These are phyloP conservation scores for Myoxocephalus aenaeus DNA, from an alignment of 2,797 vertebrate genomes.

Conservation along the genomic window DNA sequence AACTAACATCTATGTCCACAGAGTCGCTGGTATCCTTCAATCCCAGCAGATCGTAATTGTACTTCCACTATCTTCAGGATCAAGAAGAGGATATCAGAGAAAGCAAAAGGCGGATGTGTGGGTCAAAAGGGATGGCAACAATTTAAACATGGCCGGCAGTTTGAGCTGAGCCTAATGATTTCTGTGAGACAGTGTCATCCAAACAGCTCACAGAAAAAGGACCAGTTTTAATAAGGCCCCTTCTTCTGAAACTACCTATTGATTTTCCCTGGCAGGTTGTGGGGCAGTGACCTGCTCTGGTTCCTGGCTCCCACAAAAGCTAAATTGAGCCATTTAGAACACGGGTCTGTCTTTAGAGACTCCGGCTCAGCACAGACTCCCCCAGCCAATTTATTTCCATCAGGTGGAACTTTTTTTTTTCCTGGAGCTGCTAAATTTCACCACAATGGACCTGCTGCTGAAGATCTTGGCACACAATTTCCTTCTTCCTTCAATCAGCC, in stretches of 20 bases:
- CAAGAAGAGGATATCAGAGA: slow-evolving; percentile 61
- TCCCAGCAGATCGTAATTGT: slow-evolving; percentile 57
- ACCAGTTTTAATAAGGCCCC: slow-evolving; percentile 83
- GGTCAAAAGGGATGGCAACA: slow-evolving; percentile 75
- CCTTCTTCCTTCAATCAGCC: slow-evolving; percentile 48
- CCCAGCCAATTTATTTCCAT: slow-evolving; percentile 80
- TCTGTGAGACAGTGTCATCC: slow-evolving; percentile 76
- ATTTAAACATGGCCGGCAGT: slow-evolving; percentile 72
- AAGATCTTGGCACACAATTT: slow-evolving; percentile 59
- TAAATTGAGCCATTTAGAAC: slow-evolving; percentile 88
- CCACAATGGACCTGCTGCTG: slow-evolving; percentile 52
- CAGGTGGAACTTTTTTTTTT: slow-evolving; percentile 75
- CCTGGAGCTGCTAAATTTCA: slow-evolving; percentile 63
- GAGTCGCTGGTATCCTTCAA: slow-evolving; percentile 31
- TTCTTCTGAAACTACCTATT: slow-evolving; percentile 87
- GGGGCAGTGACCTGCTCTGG: slow-evolving; percentile 76
- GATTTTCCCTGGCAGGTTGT: slow-evolving; percentile 83
- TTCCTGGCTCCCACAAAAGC: slow-evolving; percentile 76
- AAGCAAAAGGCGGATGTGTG: slow-evolving; percentile 65
- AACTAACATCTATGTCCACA: slow-evolving; percentile 35
- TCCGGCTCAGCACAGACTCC: slow-evolving; percentile 66
- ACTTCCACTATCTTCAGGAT: slow-evolving; percentile 62
- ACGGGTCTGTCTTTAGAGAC: slow-evolving; percentile 75
- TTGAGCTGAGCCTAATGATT: slow-evolving; percentile 78
- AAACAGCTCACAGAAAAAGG: slow-evolving; percentile 70